A percentile compares a stretch with the other conserved stretches of the same genome.
Evolutionary conservation across 2,113 vertebrate species (phyloP).

Genomic region (Himantopus leucocephalus): DNA sequence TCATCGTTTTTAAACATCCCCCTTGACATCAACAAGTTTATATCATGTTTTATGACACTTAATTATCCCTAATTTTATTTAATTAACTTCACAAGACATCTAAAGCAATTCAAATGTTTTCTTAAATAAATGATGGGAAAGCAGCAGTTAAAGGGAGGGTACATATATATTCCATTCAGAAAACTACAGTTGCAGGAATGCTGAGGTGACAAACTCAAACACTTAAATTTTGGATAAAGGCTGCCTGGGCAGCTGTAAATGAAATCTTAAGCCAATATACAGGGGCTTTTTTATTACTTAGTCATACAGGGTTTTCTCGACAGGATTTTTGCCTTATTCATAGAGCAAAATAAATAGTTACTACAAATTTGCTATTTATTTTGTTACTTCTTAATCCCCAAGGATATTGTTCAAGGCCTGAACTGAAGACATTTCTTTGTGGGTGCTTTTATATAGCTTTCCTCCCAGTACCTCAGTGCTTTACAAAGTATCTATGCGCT

Average conservation of each 20-base stretch:
- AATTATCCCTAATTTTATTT: conserved; percentile 80
- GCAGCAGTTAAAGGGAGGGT: neutral
- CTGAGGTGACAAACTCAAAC: neutral
- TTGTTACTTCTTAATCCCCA: neutral
- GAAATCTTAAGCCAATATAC: neutral
- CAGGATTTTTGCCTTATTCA: neutral
- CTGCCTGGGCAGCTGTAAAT: neutral
- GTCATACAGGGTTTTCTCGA: neutral
- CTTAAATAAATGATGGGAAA: conserved; percentile 66
- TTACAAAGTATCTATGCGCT: neutral
- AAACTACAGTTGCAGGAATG: neutral
- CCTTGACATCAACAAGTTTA: conserved; percentile 75
- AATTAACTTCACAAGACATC: conserved; percentile 73
- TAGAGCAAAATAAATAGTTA: neutral
- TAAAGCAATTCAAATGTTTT: conserved; percentile 70
- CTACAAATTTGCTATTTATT: neutral
- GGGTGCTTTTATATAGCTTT: neutral
- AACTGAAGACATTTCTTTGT: neutral
- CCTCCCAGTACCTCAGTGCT: neutral
- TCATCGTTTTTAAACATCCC: conserved; percentile 64
- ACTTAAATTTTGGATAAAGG: neutral
- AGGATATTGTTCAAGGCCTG: neutral
- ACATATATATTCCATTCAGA: neutral
- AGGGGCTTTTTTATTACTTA: neutral
- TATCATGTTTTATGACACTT: conserved; percentile 73